phyloP scores from a whole-genome alignment of 2,113 vertebrate genomes.

The Paramormyrops kingsleyae region DNA sequence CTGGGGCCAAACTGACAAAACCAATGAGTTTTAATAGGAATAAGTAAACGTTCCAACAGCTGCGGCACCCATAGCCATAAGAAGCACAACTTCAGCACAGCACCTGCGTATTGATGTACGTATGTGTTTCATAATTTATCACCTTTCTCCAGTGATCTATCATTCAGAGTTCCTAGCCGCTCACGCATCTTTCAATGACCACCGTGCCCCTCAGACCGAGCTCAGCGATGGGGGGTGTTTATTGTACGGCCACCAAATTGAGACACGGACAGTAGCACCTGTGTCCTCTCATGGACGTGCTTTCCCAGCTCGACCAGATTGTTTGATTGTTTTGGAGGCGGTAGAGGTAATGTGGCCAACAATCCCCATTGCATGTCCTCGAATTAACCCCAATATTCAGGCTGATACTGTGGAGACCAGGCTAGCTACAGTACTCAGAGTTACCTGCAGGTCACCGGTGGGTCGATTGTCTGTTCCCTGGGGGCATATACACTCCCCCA shows the following conservation, averaged over 20 bases:
- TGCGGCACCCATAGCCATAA: background rate
- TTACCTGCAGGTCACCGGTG: background rate
- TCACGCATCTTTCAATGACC: background rate
- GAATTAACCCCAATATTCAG: constrained; percentile 9
- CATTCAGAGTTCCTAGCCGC: background rate
- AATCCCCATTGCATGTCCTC: background rate
- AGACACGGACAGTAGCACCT: constrained; percentile 4
- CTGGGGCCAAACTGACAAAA: background rate
- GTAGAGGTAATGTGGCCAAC: background rate
- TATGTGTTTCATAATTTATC: background rate
- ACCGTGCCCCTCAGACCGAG: background rate
- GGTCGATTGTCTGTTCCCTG: background rate
- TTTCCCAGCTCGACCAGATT: constrained; percentile 1
- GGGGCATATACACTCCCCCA: constrained; percentile 44
- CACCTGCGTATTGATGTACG: background rate
- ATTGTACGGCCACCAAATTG: background rate
- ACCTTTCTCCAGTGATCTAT: background rate
- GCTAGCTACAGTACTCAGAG: constrained; percentile 7
- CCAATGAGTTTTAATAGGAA: background rate
- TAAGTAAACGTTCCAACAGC: background rate
- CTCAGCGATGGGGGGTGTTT: background rate
- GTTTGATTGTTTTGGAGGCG: background rate
- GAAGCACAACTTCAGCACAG: background rate
- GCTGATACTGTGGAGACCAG: background rate
- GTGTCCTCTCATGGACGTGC: constrained; percentile 4